Conservation (phyloP, 2,113 vertebrate species). For the Dicaeum eximium region DNA sequence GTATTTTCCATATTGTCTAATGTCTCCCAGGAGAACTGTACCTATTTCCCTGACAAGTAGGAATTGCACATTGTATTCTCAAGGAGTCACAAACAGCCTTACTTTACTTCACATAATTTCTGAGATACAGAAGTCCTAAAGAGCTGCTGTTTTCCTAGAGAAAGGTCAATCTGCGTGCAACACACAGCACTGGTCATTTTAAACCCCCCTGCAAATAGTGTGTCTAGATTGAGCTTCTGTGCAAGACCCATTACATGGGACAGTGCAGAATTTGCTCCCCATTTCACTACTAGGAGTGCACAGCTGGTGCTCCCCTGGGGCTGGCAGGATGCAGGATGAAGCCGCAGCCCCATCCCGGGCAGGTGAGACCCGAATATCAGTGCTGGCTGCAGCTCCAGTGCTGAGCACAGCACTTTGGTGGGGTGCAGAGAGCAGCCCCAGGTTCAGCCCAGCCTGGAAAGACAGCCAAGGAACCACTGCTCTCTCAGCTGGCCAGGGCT, state of each 20-base stretch:
- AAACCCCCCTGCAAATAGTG: neutral
- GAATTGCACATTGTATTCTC: neutral
- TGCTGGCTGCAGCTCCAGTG: rapidly evolving
- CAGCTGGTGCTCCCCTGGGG: rapidly evolving
- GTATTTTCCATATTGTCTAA: neutral
- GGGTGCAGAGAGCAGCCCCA: neutral
- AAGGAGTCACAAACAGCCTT: neutral
- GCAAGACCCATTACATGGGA: rapidly evolving
- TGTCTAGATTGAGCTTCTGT: neutral
- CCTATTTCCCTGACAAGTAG: neutral
- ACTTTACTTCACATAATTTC: neutral
- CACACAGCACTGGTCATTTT: neutral
- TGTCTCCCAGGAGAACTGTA: neutral
- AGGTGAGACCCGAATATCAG: neutral
- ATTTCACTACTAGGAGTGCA: neutral
- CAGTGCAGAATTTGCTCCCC: neutral
- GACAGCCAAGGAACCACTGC: neutral
- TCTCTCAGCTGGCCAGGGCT: neutral
- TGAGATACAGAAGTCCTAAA: neutral
- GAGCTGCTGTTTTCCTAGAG: neutral
- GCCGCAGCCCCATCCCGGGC: neutral
- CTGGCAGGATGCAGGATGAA: neutral
- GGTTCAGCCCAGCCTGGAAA: neutral
- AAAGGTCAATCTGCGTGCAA: neutral
- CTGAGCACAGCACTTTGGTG: neutral